Base-by-base conservation (phyloP, 2,888 invertebrate genomes). In the Operophtera brumata region DNA sequence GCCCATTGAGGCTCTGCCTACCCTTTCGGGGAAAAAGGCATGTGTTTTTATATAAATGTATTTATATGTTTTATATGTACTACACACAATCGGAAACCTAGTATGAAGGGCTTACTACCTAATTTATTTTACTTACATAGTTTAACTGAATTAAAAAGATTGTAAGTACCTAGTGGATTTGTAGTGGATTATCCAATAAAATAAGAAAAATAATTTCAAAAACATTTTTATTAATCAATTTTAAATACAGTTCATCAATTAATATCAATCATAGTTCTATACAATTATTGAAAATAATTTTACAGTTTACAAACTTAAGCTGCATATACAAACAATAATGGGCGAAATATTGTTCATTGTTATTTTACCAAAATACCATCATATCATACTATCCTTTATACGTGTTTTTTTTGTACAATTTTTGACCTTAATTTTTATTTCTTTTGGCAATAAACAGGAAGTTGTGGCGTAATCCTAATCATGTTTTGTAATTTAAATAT, bases 191-290 rank as follows among this genome's bases (percentile, higher is more conserved):
- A 5, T 30, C 7, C 30, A 6, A 13, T 12, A 9, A 11, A 28
- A 25, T 37, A 28, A 13, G 12, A 32, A 4, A 12, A n/a, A 6
- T 51, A 53, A 41, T 43, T 47, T 45, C 36, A 42, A 52, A 60
- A 62, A 60, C 59, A 57, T 55, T 58, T 55, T 61, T 61, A 64
- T 60, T 64, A 57, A 49, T 59, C 25, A 56, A 59, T 59, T 59
- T 12, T 48, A 53, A 54, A 47, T 64, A 62, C 64, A 60, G 47
- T 61, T 54, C 13, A 57, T 61, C 41, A 57, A 47, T 44, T 47
- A 51, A 35, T 26, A 55, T 57, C 40, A 36, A 54, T 47, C 30
- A 13, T 20, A 46, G 30, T 50, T 50, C 34, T 43, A 43, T 53
- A 36, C 14, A 47, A 30, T 51, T 39, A 49, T 28, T 47, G 46